Evolutionary conservation across 2,797 vertebrate genomes (phyloP).

Genomic region (Rachycentron canadum): DNA sequence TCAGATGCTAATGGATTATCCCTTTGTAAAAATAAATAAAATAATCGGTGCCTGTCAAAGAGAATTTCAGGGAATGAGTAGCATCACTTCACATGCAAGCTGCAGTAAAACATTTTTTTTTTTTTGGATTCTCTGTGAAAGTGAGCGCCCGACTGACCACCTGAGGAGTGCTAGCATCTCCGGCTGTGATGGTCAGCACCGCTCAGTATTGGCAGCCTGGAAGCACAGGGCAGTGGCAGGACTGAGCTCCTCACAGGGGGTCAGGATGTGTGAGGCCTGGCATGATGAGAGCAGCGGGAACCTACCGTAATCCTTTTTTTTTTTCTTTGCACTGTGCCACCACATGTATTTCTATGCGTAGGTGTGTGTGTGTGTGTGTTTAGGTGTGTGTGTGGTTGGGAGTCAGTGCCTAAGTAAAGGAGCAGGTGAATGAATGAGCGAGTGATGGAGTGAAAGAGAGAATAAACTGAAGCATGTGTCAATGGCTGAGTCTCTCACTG

Average conservation of each 20-base stretch:
- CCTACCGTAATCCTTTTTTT: constrained; percentile 36
- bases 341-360: constrained; percentile 27
- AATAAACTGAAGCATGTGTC: constrained; percentile 5
- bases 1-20: constrained; percentile 35
- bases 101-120: not conserved
- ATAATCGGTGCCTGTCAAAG: constrained; percentile 18
- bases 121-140: constrained; percentile 17
- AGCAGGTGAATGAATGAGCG: constrained; percentile 18
- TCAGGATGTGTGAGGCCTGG: constrained; percentile 51
- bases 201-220: constrained; percentile 28
- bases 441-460: constrained; percentile 31
- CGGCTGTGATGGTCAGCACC: constrained; percentile 31
- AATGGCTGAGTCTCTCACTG: constrained; percentile 18
- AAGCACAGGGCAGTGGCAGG: constrained; percentile 28
- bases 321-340: constrained; percentile 20
- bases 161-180: not conserved
- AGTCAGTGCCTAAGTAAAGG: constrained; percentile 30
- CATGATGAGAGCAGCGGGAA: constrained; percentile 62
- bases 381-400: constrained; percentile 26
- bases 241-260: constrained; percentile 30
- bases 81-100: not conserved
- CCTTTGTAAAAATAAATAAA: not conserved
- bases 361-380: constrained; percentile 28
- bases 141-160: not conserved
- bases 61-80: not conserved